A percentile compares a stretch with the other conserved stretches of the same genome.
Evolutionary conservation across 2,888 invertebrate genomes (phyloP).

Genomic region (Aproaerema taeniolella): DNA sequence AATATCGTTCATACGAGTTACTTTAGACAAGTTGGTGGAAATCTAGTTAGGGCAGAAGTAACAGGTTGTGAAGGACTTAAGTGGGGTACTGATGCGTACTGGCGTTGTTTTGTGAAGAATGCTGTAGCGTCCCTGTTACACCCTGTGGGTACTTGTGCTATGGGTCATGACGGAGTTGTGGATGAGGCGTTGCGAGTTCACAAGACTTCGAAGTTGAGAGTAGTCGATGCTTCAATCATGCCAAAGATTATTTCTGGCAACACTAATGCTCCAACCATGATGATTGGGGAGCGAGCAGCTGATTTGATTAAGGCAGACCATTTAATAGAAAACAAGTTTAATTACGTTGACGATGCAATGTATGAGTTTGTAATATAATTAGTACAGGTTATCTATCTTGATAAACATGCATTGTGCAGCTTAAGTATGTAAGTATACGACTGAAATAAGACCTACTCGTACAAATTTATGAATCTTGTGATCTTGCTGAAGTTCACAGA

Average conservation of each 20-base stretch:
- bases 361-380: too few species aligned
- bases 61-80: constrained; percentile 66
- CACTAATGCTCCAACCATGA: constrained; percentile 57
- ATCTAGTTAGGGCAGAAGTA: constrained; percentile 43
- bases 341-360: too few species aligned
- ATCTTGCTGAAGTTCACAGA: too few species aligned
- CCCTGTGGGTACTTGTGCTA: constrained; percentile 67
- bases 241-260: constrained; percentile 56
- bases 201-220: constrained; percentile 41
- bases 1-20: constrained; percentile 42
- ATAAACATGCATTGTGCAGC: too few species aligned
- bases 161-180: constrained; percentile 55
- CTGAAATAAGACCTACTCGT: too few species aligned
- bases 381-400: too few species aligned
- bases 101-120: constrained; percentile 78
- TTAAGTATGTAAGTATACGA: too few species aligned
- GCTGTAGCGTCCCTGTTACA: constrained; percentile 79
- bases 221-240: constrained; percentile 60
- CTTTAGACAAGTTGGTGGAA: constrained; percentile 37
- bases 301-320: constrained; percentile 57
- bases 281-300: constrained; percentile 63
- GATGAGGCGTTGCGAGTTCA: constrained; percentile 50
- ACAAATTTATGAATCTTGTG: too few species aligned
- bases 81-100: constrained; percentile 78
- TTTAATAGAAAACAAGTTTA: constrained; percentile 10